Evolutionary conservation across 2,113 vertebrate species (phyloP), one percentile per base, ranked within the genome.

Genomic region (Atherinomorus stipes): DNA sequence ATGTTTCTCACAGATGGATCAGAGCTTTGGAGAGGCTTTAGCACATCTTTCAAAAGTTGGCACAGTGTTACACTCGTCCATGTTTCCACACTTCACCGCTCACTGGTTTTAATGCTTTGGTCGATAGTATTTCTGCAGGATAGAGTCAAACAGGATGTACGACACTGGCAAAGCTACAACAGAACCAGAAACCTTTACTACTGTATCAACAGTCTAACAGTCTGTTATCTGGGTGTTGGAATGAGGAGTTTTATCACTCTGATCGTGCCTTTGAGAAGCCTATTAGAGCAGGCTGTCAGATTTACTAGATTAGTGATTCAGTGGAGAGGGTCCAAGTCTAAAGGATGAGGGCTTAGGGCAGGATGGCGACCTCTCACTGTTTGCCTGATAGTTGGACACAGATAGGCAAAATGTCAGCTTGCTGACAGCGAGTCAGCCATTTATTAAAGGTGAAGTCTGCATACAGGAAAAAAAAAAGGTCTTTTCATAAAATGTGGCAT

Each of bases 261-360:
- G 63, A 54, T 45, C 34, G 47, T 7, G 25, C 52, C 63, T 42
- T 71, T 0, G 28, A 73, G 60, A 85, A 76, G 87, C 81, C 65
- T 71, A 76, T 90, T 85, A 90, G 59, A 62, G 60, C 61, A 49
- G 50, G 42, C 84, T 82, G 76, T 78, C 71, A 86, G 89, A 88
- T 89, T 86, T 62, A 85, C 72, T 56, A 86, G 88, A 88, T 92
- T 78, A 90, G 72, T 2, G 57, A 76, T 42, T 76, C 59, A 87
- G 70, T 53, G 83, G 71, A 88, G 68, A 76, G 83, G 37, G 40
- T 86, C 77, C 81, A 80, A 22, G 59, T 83, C 60, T 71, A 74
- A 60, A 18, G 68, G 71, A 74, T 53, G 59, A 69, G 45, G 68
- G 74, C 71, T 75, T 26, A 52, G 62, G 66, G 73, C 56, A 16